Evolutionary conservation across 2,113 vertebrate genomes (phyloP), one percentile per base, ranked within the genome.

Genomic region (Gambusia affinis): DNA sequence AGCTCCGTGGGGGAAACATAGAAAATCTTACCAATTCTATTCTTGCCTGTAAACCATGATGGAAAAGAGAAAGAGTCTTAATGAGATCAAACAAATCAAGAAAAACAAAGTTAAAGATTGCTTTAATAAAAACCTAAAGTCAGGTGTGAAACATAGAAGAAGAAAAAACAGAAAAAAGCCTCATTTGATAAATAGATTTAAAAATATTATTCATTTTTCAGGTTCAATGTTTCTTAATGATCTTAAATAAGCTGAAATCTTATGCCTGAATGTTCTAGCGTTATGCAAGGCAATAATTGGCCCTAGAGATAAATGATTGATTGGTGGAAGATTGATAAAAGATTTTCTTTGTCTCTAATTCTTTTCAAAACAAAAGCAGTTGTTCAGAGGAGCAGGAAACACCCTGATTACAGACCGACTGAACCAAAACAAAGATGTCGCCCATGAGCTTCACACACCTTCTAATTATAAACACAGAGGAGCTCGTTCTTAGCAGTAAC

Each of bases 1-100:
- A 72, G 42, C 39, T 85, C 86, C 73, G 80, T 0, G 10, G 69
- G 72, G 76, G 8, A 86, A 60, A 78, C 12, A 70, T 60, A 84
- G 4, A 22, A 72, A 92, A 88, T 93, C 95, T 96, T 96, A 96
- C 95, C 95, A 81, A 96, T 95, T 94, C 91, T 95, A 94, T 95
- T 96, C 91, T 93, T 87, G 90, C 95, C 95, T 96, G 94, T 81
- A 82, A 93, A 94, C 88, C 89, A 75, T 85, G 44, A 57, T n/a
- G 24, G 19, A 91, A 93, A 1, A 91, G 86, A 92, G 88, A 88
- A 88, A 78, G 3, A 89, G 76, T 57, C 85, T 83, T 77, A 90
- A 54, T 66, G 60, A 60, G 77, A 74, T 1, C 44, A 79, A 74
- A 28, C 72, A 78, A 54, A 78, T 63, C 17, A 86, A 73, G 76